Evolutionary conservation across 2,888 invertebrate genomes (phyloP).

Genomic region (Hoplodrina ambigua): DNA sequence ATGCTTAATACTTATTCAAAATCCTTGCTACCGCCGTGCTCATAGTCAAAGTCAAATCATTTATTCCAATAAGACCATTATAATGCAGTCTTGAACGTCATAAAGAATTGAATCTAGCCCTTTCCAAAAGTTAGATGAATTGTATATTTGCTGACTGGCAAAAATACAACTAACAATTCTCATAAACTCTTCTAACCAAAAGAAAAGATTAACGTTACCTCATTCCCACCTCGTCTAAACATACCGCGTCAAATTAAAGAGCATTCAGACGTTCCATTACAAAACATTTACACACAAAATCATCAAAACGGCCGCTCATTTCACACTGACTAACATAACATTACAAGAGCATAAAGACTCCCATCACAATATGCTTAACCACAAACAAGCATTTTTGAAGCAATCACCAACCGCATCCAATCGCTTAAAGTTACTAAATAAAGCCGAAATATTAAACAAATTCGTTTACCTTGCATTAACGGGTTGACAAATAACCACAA

Average conservation of each 20-base stretch:
- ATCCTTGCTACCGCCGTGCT: too few relatives aligned
- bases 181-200: not conserved
- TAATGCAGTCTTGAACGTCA: too few relatives aligned
- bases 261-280: constrained; percentile 45
- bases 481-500: constrained; percentile 85
- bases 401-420: constrained; percentile 77
- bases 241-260: constrained; percentile 45
- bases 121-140: too few relatives aligned
- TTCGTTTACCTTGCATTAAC: constrained; percentile 69
- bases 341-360: constrained; percentile 53
- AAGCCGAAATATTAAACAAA: constrained; percentile 78
- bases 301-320: constrained; percentile 57
- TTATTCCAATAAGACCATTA: too few relatives aligned
- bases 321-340: constrained; percentile 53
- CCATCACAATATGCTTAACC: constrained; percentile 61
- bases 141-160: not conserved
- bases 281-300: constrained; percentile 36
- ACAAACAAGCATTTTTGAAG: constrained; percentile 72
- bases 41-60: too few relatives aligned
- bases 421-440: constrained; percentile 78
- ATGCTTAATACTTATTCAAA: too few relatives aligned
- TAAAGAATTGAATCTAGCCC: too few relatives aligned
- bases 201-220: not conserved
- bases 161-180: not conserved
- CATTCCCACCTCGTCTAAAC: constrained; percentile 1